These are phyloP conservation scores for Felis catus DNA, from an alignment of 2,113 vertebrate species.

Conservation along the genomic window F.catus_Fca126_mat1.0 CM031423.1:8475501-8476000, in stretches of 20 bases:
- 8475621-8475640: constrained; percentile 71
- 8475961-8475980: not conserved
- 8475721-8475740: not conserved
- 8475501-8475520: constrained; percentile 48
- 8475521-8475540: constrained; percentile 62
- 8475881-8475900: not conserved
- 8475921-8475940: constrained; percentile 39
- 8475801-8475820: not conserved
- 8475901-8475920: not conserved
- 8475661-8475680: constrained; percentile 54
- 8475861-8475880: not conserved
- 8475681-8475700: constrained; percentile 39
- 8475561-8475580: constrained; percentile 57
- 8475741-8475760: not conserved
- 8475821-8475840: not conserved
- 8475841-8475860: not conserved
- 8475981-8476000: not conserved
- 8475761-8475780: not conserved
- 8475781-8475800: not conserved
- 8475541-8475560: constrained; percentile 54
- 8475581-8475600: constrained; percentile 62
- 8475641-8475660: constrained; percentile 69
- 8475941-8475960: constrained; percentile 32
- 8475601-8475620: constrained; percentile 66
- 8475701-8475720: constrained; percentile 35